Conservation (phyloP, 2,113 vertebrate species). For the Saccopteryx bilineata region DNA sequence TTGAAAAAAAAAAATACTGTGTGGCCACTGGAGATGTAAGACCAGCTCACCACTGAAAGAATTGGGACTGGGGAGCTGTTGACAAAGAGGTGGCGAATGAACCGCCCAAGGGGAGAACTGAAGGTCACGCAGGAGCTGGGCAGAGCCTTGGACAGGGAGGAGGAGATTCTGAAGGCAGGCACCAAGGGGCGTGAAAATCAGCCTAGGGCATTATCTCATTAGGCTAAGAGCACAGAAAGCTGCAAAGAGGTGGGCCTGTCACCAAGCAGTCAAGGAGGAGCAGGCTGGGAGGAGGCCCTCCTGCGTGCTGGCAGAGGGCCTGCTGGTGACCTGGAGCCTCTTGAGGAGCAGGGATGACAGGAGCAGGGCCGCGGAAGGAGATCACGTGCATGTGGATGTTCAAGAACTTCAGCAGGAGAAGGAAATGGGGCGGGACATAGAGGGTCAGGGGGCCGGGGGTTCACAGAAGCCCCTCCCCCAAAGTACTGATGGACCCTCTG, state of each 20-base stretch:
- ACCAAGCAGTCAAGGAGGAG: rapidly evolving
- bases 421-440: not conserved
- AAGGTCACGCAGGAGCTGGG: not conserved
- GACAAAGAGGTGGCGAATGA: not conserved
- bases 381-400: rapidly evolving
- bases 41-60: not conserved
- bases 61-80: not conserved
- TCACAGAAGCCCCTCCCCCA: rapidly evolving
- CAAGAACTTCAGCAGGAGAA: not conserved
- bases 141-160: not conserved
- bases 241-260: not conserved
- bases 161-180: not conserved
- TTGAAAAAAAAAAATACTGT: not conserved
- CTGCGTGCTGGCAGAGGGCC: not conserved
- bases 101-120: not conserved
- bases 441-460: not conserved
- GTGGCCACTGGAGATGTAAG: not conserved
- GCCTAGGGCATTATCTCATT: not conserved
- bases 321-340: not conserved
- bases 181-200: not conserved
- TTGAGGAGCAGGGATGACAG: rapidly evolving
- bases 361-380: not conserved
- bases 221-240: not conserved
- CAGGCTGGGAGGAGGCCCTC: not conserved
- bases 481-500: not conserved